Conservation (phyloP, 2,113 vertebrate species). For the Astatotilapia flaviijosephi region DNA sequence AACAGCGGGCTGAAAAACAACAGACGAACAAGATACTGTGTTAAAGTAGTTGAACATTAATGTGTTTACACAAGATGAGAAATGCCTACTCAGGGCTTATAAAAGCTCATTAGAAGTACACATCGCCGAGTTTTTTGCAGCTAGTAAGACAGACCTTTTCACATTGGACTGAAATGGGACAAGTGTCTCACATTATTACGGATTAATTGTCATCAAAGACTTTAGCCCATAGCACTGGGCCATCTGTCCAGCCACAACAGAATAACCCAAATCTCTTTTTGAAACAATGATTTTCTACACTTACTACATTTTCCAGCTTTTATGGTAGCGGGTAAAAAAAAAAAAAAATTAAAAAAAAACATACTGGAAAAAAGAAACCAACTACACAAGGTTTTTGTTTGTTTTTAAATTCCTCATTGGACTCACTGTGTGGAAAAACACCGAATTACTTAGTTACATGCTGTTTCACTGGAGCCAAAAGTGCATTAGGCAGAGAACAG, state of each 20-base stretch:
- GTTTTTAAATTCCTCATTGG: not conserved
- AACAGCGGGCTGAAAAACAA: conserved; percentile 91
- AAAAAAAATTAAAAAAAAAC: not conserved
- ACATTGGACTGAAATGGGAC: not conserved
- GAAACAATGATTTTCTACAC: not conserved
- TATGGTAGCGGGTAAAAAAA: not conserved
- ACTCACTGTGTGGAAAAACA: not conserved
- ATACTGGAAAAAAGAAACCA: not conserved
- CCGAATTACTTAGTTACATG: not conserved
- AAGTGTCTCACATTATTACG: not conserved
- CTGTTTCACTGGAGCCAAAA: not conserved
- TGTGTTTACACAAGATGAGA: not conserved
- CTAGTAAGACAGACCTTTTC: not conserved
- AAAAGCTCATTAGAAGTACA: not conserved
- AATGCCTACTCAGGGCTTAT: not conserved
- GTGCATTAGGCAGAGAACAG: not conserved
- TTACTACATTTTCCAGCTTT: not conserved
- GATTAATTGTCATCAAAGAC: not conserved
- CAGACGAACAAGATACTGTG: not conserved
- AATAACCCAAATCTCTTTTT: not conserved
- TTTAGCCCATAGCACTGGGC: not conserved
- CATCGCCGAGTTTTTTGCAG: not conserved
- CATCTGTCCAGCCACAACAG: not conserved
- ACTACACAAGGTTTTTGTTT: not conserved
- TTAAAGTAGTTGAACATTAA: not conserved